phyloP scores from a whole-genome alignment of 1,140 invertebrate species.

The Aricia agestis region DNA sequence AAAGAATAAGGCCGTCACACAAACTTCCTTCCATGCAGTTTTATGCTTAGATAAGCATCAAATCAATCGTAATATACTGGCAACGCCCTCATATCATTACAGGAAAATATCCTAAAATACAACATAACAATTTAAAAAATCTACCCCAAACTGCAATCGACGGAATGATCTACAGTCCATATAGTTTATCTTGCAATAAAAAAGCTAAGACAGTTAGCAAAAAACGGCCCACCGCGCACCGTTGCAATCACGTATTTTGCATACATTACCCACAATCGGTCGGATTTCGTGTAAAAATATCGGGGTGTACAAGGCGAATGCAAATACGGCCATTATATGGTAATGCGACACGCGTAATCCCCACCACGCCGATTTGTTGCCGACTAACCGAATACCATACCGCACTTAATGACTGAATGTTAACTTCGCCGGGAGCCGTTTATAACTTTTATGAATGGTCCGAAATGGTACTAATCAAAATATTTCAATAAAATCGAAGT shows the following conservation, averaged over 20 bases:
- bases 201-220: slow-evolving; percentile 27
- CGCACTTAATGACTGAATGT: slow-evolving; percentile 26
- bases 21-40: too few relatives aligned
- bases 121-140: too few relatives aligned
- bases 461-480: not conserved
- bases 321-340: slow-evolving; percentile 69
- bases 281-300: slow-evolving; percentile 60
- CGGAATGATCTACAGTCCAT: too few relatives aligned
- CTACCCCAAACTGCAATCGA: too few relatives aligned
- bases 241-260: slow-evolving; percentile 57
- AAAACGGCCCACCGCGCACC: slow-evolving; percentile 36
- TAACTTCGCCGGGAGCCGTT: not conserved
- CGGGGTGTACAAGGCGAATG: slow-evolving; percentile 57
- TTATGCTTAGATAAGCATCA: too few relatives aligned
- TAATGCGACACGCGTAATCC: slow-evolving; percentile 64
- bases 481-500: not conserved
- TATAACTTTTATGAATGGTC: not conserved
- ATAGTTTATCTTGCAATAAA: too few relatives aligned
- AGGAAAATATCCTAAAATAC: too few relatives aligned
- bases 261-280: slow-evolving; percentile 56
- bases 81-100: too few relatives aligned
- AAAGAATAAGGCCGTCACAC: too few relatives aligned
- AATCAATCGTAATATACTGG: too few relatives aligned
- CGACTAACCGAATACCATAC: slow-evolving; percentile 38
- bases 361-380: slow-evolving; percentile 36